These are phyloP conservation scores for Pollenia angustigena DNA, from an alignment of 2,888 invertebrate genomes.

Conservation along the genomic window DNA sequence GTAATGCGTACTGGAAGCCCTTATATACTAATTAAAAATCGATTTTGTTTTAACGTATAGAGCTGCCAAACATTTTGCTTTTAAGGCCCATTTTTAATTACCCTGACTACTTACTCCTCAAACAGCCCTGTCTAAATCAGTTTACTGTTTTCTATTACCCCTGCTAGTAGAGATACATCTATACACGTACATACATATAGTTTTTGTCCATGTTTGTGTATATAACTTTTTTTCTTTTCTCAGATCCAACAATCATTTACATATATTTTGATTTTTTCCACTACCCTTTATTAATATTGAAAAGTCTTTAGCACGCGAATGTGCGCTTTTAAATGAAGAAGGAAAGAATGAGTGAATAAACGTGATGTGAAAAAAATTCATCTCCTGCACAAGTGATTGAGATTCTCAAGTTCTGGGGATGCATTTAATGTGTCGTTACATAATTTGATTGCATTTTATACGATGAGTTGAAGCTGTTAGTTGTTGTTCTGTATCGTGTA, in stretches of 20 bases:
- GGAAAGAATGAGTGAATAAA: slow-evolving; percentile 9
- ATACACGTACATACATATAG: neutral
- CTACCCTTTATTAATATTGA: slow-evolving; percentile 63
- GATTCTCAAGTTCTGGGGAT: slow-evolving; percentile 60
- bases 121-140: slow-evolving; percentile 29
- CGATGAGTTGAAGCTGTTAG: slow-evolving; percentile 2
- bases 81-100: neutral
- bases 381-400: slow-evolving; percentile 43
- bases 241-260: slow-evolving; percentile 52
- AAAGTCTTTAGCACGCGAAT: slow-evolving; percentile 64
- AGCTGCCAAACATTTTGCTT: too few species aligned
- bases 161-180: neutral
- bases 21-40: too few species aligned
- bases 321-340: slow-evolving; percentile 35
- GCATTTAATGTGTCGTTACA: slow-evolving; percentile 70
- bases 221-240: slow-evolving; percentile 17
- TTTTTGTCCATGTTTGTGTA: slow-evolving; percentile 4
- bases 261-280: slow-evolving; percentile 60
- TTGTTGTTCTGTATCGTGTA: slow-evolving; percentile 14
- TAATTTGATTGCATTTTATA: slow-evolving; percentile 67
- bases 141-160: slow-evolving; percentile 57
- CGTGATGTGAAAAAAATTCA: slow-evolving; percentile 13
- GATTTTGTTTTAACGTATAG: too few species aligned
- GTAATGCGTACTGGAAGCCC: too few species aligned
- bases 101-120: neutral